Conservation (phyloP, 2,888 invertebrate genomes). For the Oscheius myriophilus region DNA sequence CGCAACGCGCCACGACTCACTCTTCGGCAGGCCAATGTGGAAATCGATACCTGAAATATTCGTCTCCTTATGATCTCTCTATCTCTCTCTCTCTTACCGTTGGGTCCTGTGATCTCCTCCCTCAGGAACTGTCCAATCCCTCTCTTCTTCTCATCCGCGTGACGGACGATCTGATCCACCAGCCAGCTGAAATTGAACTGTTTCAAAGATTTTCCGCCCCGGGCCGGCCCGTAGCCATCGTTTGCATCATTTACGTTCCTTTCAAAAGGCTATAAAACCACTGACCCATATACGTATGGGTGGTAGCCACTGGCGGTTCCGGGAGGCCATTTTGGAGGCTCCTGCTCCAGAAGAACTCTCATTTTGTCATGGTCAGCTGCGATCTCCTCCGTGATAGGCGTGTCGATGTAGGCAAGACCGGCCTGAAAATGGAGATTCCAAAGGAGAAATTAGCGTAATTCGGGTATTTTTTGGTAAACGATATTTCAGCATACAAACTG, state of each 20-base stretch:
- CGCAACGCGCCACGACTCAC: slow-evolving; percentile 52
- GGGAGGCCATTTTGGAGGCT: slow-evolving; percentile 56
- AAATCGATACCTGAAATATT: slow-evolving; percentile 69
- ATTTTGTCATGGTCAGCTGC: slow-evolving; percentile 50
- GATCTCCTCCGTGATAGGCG: slow-evolving; percentile 50
- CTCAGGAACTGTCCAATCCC: slow-evolving; percentile 68
- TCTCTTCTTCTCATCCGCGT: slow-evolving; percentile 60
- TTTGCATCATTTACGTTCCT: too few relatives aligned
- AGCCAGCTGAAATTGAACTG: slow-evolving; percentile 59
- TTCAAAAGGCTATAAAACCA: too few relatives aligned
- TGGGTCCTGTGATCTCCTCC: slow-evolving; percentile 56
- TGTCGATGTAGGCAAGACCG: slow-evolving; percentile 56
- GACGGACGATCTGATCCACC: slow-evolving; percentile 52
- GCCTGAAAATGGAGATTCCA: slow-evolving; percentile 33
- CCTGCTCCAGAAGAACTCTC: slow-evolving; percentile 44
- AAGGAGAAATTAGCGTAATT: too few relatives aligned
- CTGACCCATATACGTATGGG: slow-evolving; percentile 29
- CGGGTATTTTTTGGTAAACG: too few relatives aligned
- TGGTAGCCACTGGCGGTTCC: slow-evolving; percentile 50
- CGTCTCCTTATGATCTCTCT: too few relatives aligned
- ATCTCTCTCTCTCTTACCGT: slow-evolving; percentile 1
- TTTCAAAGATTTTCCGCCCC: too few relatives aligned
- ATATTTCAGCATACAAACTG: too few relatives aligned
- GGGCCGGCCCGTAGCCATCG: too few relatives aligned
- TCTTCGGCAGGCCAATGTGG: slow-evolving; percentile 65